Conservation (phyloP, 2,797 vertebrate species). For the Platalea minor region DNA sequence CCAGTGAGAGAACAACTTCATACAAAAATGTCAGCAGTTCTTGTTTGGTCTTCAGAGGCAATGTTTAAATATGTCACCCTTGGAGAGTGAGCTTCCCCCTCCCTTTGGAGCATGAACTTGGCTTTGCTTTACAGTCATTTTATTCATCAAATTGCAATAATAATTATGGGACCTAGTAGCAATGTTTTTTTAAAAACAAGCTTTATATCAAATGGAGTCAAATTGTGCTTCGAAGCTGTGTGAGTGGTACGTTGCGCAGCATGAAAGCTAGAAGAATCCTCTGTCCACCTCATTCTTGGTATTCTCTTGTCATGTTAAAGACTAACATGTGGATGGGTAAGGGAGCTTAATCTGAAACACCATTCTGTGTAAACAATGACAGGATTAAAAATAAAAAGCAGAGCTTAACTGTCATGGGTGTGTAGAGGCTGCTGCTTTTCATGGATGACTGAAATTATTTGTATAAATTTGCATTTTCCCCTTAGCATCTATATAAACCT, state of each 20-base stretch:
- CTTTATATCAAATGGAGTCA: neutral
- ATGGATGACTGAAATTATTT: conserved; percentile 8
- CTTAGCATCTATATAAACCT: neutral
- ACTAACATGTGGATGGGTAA: neutral
- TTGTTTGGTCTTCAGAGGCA: neutral
- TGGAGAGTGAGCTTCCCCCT: neutral
- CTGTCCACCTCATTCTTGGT: neutral
- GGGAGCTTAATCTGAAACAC: conserved; percentile 24
- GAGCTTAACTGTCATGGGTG: neutral
- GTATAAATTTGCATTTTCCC: conserved; percentile 49
- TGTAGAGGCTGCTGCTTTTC: conserved; percentile 13
- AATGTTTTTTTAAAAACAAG: neutral
- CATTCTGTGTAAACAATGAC: conserved; percentile 7
- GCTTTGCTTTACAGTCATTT: neutral
- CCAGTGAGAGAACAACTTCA: neutral
- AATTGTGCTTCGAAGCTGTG: neutral
- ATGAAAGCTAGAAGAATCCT: neutral
- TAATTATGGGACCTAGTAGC: neutral
- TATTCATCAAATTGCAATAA: neutral
- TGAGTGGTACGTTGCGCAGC: neutral
- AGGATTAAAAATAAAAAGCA: neutral
- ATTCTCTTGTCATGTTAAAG: conserved; percentile 42
- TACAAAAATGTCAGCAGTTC: neutral
- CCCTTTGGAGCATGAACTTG: neutral
- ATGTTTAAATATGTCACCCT: neutral